A percentile compares a stretch with the other conserved stretches of the same genome.
These are phyloP conservation scores for Falco peregrinus DNA, from an alignment of 2,797 vertebrate species.

Conservation along the genomic window DNA sequence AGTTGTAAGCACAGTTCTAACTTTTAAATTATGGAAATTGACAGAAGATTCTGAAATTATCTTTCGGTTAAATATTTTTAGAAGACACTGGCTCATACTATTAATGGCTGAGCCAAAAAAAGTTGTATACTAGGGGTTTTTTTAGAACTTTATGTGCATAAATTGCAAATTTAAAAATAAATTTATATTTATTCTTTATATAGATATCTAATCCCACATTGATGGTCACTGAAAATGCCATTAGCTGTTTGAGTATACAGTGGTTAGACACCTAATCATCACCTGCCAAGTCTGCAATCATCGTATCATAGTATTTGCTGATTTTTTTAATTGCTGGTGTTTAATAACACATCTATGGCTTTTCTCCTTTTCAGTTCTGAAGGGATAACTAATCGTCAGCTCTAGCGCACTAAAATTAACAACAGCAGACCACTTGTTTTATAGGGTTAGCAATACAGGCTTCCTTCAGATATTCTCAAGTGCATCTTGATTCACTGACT, in stretches of 20 bases:
- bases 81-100: not conserved
- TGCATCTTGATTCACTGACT: not conserved
- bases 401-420: not conserved
- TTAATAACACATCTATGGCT: not conserved
- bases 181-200: not conserved
- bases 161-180: not conserved
- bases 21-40: not conserved
- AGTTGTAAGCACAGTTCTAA: not conserved
- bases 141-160: not conserved
- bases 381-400: not conserved
- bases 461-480: not conserved
- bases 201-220: not conserved
- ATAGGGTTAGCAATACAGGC: not conserved
- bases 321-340: not conserved
- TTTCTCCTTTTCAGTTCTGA: not conserved
- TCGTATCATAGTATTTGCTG: not conserved
- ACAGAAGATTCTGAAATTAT: not conserved
- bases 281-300: not conserved
- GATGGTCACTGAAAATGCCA: not conserved
- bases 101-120: not conserved
- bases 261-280: not conserved
- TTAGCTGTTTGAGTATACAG: not conserved
- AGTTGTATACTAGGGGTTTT: not conserved
- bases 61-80: not conserved
- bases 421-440: not conserved